A percentile compares a stretch with the other conserved stretches of the same genome.
These are phyloP conservation scores for Epizoanthus fatuus DNA, from an alignment of 92 coral and sea anemone species.

Conservation along the genomic window DNA sequence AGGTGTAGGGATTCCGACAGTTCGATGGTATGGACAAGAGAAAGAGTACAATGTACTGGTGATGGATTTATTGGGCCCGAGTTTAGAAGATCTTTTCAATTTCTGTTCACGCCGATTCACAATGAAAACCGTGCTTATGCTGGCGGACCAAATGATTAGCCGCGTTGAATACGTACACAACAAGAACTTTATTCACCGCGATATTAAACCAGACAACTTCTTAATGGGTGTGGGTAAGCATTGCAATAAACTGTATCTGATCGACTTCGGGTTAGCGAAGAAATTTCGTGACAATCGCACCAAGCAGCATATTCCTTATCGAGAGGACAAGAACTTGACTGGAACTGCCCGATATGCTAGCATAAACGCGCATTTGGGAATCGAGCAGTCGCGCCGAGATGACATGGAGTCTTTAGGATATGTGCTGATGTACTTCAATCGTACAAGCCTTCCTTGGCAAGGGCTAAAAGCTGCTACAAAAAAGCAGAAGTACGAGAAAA, in stretches of 20 bases:
- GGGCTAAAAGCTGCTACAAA: constrained; percentile 98
- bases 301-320: constrained; percentile 95
- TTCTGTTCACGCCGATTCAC: constrained; percentile 99
- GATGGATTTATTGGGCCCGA: constrained; percentile 98
- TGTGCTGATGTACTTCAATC: constrained; percentile 98
- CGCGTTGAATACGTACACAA: constrained; percentile 98
- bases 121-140: constrained; percentile 99
- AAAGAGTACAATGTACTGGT: constrained; percentile 97
- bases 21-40: constrained; percentile 99
- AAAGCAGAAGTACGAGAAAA: constrained; percentile 98
- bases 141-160: constrained; percentile 99
- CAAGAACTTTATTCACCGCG: constrained; percentile 99
- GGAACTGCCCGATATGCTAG: constrained; percentile 99
- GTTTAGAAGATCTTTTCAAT: constrained; percentile 98
- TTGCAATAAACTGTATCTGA: constrained; percentile 97
- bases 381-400: constrained; percentile 98
- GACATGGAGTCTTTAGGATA: constrained; percentile 99
- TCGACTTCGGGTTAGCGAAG: constrained; percentile 99
- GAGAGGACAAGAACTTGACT: constrained; percentile 98
- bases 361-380: constrained; percentile 97
- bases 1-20: constrained; percentile 96
- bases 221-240: constrained; percentile 99
- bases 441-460: constrained; percentile 98
- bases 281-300: constrained; percentile 96
- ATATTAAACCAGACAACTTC: constrained; percentile 99